Base-by-base conservation (phyloP, 2,888 invertebrate species). In the Vannuccia rotundouncinata region DNA sequence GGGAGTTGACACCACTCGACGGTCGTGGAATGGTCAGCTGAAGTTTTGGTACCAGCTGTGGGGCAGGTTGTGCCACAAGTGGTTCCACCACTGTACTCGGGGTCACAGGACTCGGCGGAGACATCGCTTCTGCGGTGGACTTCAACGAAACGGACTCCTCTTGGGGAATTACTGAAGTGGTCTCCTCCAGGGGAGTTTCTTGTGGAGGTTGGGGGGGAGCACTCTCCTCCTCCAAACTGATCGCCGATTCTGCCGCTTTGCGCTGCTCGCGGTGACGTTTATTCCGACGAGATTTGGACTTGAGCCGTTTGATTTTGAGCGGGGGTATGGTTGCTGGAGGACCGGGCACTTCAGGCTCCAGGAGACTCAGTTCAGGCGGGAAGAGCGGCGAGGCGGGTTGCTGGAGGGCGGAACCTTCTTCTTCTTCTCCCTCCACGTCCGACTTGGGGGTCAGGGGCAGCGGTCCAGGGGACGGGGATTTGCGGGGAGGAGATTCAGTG, bases 281-380 rank as follows among this genome's bases (percentile, higher is more conserved):
- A 22, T 66, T 66, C 10, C 66, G 66, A 13, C 66, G 66, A 22
- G 66, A 66, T 22, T n/a, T 66, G 2, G 66, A 66, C 25, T 66
- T 66, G 2, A 66, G 66, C 25, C 66, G 66, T 22, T 66, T 66
- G 22, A 66, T 66, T 27, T 66, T 66, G 66, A 66, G 66, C 22
- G 66, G 66, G 13, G 66, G 66, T 5, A 66, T 22, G 22, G 66
- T 5, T 2, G 66, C 25, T 5, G 22, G 22, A 5, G 66, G 13
- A 27, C 5, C 17, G 45, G 10, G 5, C 45, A 27, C 22, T 27
- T 66, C 66, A 2, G 66, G 66, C 22, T 66, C 66, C 22, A 66
- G 66, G 2, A 66, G 22, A n/a, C 22, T 66, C 25, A 66, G 22
- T 22, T 66, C 66, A 5, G 66, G 66, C 25, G 66, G 66, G 22